Base-by-base conservation (phyloP, 2,888 invertebrate genomes). In the Laothoe populi region DNA sequence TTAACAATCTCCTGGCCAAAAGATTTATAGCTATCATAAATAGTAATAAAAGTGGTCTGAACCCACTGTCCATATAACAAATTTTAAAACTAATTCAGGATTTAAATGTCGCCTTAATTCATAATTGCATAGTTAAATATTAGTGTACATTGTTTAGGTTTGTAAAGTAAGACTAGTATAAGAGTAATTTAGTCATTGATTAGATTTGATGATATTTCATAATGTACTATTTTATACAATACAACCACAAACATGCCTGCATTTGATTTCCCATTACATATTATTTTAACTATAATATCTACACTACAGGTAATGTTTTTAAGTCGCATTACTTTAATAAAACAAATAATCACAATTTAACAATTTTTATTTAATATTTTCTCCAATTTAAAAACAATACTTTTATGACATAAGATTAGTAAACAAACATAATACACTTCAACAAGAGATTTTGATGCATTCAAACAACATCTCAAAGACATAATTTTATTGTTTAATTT, bases 211-310 rank as follows among this genome's bases (percentile, higher is more conserved):
- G 49, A 48, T 48, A 49, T 31, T 53, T 35, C 31, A 35, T 53
- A 53, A 16, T 53, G 19, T 53, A 53, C 53, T 53, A 53, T 53
- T 53, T 53, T 53, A 31, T 53, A 53, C 53, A 35, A 53, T 26
- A 7, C n/a, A 16, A 53, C 7, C 19, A 53, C 1, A 53, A 53
- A 19, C 11, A 53, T 53, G 19, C 19, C 35, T 16, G n/a, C n/a
- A n/a, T 53, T 53, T 35, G 16, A 35, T 35, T 7, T 53, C 31
- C 16, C 31, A 53, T 48, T 24, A n/a, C n/a, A n/a, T n/a, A 26
- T 10, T 2, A 42, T 16, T 42, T 19, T 53, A 11, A 35, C n/a
- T 49, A n/a, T n/a, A 31, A 31, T 5, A 5, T 0, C 2, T 35
- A 19, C 19, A 19, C 26, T 8, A 31, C 26, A n/a, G 24, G 24